Percentiles rank a stretch among this genome's conserved stretches.
Conservation (phyloP, 2,797 vertebrate species). For the Poliocrania exsul region DNA sequence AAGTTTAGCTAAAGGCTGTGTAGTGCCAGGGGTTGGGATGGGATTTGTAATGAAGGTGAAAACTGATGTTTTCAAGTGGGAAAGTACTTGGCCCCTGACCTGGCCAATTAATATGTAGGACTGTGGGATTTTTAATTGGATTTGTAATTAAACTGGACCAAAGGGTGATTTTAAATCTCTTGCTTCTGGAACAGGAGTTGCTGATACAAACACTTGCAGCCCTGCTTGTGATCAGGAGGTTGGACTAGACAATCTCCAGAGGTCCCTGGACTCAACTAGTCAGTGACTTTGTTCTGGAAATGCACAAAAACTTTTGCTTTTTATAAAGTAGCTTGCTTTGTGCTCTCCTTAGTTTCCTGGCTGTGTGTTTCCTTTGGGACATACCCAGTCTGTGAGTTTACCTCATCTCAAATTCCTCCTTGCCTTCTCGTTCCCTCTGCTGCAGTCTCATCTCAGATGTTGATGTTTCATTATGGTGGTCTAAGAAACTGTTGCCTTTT, state of each 20-base stretch:
- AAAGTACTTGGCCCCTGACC: not conserved
- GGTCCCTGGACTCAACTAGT: not conserved
- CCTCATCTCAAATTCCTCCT: not conserved
- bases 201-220: not conserved
- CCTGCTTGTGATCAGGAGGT: not conserved
- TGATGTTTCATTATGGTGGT: not conserved
- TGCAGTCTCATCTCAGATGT: fast-evolving
- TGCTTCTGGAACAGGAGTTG: not conserved
- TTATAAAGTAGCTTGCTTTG: not conserved
- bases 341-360: not conserved
- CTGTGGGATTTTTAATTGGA: not conserved
- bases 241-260: not conserved
- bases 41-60: not conserved
- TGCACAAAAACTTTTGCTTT: not conserved
- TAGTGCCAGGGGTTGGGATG: not conserved
- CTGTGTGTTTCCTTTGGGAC: not conserved
- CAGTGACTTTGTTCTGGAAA: not conserved
- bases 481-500: not conserved
- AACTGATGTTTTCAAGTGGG: not conserved
- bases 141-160: not conserved
- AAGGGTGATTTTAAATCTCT: not conserved
- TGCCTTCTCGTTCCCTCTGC: not conserved
- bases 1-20: not conserved
- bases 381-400: not conserved
- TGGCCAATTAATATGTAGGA: not conserved